Conservation (phyloP, 2,888 invertebrate genomes). For the Sinohyriopsis cumingii region DNA sequence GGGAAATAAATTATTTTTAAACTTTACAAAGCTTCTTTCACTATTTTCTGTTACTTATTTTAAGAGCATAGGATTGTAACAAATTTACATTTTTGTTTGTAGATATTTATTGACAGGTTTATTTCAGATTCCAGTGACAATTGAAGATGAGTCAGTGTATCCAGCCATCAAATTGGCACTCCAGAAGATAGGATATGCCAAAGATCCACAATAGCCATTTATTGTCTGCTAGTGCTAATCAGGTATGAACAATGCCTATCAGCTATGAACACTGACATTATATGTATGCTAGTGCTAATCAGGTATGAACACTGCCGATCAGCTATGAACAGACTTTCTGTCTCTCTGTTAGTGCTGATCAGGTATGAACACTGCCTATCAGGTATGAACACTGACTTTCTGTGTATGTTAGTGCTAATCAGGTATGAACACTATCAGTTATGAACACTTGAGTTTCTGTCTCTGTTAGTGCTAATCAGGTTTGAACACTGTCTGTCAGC, state of each 20-base stretch:
- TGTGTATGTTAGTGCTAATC: background rate
- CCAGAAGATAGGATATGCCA: constrained; percentile 53
- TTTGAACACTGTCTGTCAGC: no score
- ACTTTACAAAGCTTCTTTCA: no score
- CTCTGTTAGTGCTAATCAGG: background rate
- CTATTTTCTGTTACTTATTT: no score
- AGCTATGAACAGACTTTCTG: background rate
- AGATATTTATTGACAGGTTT: background rate
- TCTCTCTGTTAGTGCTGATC: no score
- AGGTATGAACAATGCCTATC: constrained; percentile 1
- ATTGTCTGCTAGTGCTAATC: constrained; percentile 10
- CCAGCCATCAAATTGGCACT: constrained; percentile 83
- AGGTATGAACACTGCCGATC: background rate
- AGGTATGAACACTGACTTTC: no score
- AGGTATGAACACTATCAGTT: background rate
- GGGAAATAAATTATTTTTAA: no score
- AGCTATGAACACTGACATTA: background rate
- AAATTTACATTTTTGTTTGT: no score
- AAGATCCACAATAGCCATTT: constrained; percentile 6
- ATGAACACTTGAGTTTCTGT: background rate
- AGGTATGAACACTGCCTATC: background rate
- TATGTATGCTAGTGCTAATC: background rate
- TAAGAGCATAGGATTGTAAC: no score
- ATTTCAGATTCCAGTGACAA: constrained; percentile 83
- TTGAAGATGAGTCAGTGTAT: constrained; percentile 89